Evolutionary conservation across 1,140 invertebrate species (phyloP).

Genomic region (Venturia canescens): DNA sequence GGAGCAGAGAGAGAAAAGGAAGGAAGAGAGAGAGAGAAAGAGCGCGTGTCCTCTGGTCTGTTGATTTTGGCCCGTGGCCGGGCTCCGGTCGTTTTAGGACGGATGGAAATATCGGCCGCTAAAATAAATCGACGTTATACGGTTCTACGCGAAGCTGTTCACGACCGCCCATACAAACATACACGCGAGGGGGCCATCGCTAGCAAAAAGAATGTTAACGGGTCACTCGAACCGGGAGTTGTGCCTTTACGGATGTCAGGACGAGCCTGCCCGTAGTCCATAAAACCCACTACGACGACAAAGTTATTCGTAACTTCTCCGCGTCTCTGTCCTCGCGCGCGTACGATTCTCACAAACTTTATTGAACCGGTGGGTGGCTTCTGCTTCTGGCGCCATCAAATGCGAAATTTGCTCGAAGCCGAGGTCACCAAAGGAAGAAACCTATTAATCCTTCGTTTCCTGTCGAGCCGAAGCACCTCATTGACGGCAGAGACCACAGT

Average conservation of each 20-base stretch:
- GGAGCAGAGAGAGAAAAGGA: not conserved
- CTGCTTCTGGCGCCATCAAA: slow-evolving; percentile 14
- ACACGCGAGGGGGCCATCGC: not conserved
- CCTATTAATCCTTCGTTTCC: slow-evolving; percentile 31
- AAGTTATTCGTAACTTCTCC: no score
- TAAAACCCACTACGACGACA: not conserved
- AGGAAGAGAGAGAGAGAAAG: slow-evolving; percentile 11
- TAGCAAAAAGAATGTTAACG: not conserved
- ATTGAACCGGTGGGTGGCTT: not conserved
- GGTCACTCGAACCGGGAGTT: not conserved
- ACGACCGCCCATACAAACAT: not conserved
- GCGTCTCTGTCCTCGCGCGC: not conserved
- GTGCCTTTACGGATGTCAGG: not conserved
- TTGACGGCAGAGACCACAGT: no score
- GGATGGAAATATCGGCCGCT: slow-evolving; percentile 72
- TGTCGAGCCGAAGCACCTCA: not conserved
- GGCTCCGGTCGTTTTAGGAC: slow-evolving; percentile 59
- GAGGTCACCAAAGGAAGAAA: slow-evolving; percentile 27
- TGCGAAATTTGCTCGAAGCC: not conserved
- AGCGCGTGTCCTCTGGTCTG: slow-evolving; percentile 49
- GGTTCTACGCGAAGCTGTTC: slow-evolving; percentile 24
- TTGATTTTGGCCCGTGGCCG: slow-evolving; percentile 68
- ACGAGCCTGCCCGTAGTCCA: not conserved
- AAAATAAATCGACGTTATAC: slow-evolving; percentile 70
- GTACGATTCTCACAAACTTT: not conserved